Evolutionary conservation across 2,113 vertebrate genomes (phyloP).

Genomic region (Nycticryphes semicollaris): DNA sequence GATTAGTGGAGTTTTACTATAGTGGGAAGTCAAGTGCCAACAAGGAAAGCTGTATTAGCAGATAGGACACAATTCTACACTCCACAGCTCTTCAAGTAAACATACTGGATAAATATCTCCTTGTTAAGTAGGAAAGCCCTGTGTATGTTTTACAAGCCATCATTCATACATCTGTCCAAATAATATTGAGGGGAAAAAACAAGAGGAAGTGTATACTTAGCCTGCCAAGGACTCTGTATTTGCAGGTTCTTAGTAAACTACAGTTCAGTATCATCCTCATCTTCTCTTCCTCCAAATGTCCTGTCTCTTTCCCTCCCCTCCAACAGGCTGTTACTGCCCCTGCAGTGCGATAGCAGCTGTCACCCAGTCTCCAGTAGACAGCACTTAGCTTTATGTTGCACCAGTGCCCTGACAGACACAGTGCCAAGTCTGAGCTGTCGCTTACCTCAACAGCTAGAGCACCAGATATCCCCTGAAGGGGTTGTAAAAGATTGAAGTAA

Average conservation of each 20-base stretch:
- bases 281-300: background rate
- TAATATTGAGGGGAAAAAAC: background rate
- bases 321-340: too few species aligned
- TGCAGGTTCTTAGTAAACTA: background rate
- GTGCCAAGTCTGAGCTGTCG: background rate
- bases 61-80: background rate
- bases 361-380: background rate
- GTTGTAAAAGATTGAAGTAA: background rate
- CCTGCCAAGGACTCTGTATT: background rate
- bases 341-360: background rate
- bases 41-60: background rate
- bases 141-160: background rate
- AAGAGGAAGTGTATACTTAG: background rate
- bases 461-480: background rate
- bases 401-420: background rate
- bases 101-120: background rate
- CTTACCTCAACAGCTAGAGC: background rate
- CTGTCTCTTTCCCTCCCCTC: too few species aligned
- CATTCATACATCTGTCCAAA: background rate
- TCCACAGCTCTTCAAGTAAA: background rate
- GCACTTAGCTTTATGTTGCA: background rate
- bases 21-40: background rate
- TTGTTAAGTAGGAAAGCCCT: background rate
- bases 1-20: background rate
- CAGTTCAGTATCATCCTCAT: background rate